phyloP scores from a whole-genome alignment of 2,113 vertebrate species.

The Micromys minutus region DNA sequence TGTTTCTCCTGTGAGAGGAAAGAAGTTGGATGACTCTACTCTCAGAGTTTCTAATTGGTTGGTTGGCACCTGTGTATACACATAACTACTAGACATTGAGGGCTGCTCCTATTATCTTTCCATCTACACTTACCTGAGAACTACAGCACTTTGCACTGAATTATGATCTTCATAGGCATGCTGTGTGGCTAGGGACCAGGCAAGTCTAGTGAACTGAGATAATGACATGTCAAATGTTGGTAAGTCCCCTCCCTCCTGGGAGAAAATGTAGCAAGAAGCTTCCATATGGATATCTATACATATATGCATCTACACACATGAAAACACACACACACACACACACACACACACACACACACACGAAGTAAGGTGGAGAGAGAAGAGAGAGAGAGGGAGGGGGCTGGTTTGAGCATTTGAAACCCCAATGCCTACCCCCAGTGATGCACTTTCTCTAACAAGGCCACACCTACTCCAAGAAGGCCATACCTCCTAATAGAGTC shows the following conservation, averaged over 20 bases:
- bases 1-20: neutral
- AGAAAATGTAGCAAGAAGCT: neutral
- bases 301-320: neutral
- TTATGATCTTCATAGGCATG: neutral
- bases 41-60: constrained; percentile 52
- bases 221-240: neutral
- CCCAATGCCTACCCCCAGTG: too few relatives aligned
- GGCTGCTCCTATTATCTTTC: neutral
- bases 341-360: neutral
- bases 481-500: too few relatives aligned
- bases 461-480: too few relatives aligned
- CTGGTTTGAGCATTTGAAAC: too few relatives aligned
- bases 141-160: neutral
- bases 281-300: neutral
- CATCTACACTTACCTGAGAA: neutral
- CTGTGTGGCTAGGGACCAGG: neutral
- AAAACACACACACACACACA: neutral
- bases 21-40: constrained; percentile 7
- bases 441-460: too few relatives aligned
- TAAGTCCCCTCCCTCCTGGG: neutral
- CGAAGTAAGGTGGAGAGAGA: neutral
- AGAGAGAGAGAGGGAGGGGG: neutral
- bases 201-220: constrained; percentile 35
- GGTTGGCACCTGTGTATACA: constrained; percentile 23
- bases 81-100: neutral